phyloP scores from a whole-genome alignment of 2,888 invertebrate species.

The Platycnemis pennipes region DNA sequence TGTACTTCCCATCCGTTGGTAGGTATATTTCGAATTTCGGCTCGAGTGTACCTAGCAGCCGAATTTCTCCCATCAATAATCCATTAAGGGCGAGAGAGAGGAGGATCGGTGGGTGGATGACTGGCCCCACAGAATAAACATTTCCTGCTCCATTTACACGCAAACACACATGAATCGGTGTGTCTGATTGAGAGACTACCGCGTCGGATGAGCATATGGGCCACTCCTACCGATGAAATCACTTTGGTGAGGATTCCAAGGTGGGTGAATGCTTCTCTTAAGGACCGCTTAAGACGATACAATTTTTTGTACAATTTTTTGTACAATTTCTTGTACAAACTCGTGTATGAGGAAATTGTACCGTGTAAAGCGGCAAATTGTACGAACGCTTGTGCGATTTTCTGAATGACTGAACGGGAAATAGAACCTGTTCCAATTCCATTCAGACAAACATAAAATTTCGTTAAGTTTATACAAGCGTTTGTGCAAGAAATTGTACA shows the following conservation, averaged over 20 bases:
- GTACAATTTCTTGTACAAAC: no score
- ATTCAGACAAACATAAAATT: no score
- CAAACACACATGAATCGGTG: neutral
- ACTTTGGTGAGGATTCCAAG: neutral
- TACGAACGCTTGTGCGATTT: no score
- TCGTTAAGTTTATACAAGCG: no score
- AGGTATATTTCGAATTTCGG: neutral
- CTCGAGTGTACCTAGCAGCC: neutral
- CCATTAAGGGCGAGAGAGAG: neutral
- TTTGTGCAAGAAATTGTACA: no score
- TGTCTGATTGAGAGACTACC: neutral
- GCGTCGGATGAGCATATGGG: neutral
- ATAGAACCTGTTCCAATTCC: no score
- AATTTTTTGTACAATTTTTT: no score
- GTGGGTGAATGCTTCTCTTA: neutral
- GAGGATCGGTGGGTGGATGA: neutral
- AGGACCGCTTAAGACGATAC: no score
- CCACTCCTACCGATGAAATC: neutral
- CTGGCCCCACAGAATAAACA: neutral
- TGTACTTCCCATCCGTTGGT: neutral
- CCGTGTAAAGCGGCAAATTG: no score
- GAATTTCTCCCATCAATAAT: conserved; percentile 19
- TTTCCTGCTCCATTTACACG: neutral
- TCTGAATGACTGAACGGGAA: no score
- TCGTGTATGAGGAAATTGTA: no score